Percentiles rank a stretch among this genome's conserved stretches.
phyloP scores from a whole-genome alignment of 2,113 vertebrate genomes.

The Bubo bubo region DNA sequence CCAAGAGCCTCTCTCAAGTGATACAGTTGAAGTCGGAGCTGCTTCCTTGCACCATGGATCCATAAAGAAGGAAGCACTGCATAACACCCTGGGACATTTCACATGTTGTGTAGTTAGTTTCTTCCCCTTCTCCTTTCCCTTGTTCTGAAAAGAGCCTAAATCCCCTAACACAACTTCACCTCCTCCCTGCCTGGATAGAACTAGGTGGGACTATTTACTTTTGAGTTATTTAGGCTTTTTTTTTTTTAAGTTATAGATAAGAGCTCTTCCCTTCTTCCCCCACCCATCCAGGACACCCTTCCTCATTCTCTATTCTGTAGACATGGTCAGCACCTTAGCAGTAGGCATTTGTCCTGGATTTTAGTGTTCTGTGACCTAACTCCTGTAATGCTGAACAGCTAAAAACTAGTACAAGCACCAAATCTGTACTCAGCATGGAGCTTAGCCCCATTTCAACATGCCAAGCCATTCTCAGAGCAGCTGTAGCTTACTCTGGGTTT shows the following conservation, averaged over 20 bases:
- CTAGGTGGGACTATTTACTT: not conserved
- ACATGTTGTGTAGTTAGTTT: not conserved
- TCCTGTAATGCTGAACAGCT: not conserved
- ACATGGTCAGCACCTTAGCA: not conserved
- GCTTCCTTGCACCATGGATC: not conserved
- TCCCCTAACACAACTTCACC: not conserved
- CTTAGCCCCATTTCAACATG: not conserved
- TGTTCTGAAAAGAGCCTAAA: not conserved
- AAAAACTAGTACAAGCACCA: not conserved
- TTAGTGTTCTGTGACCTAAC: not conserved
- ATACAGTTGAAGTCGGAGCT: not conserved
- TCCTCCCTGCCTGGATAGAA: not conserved
- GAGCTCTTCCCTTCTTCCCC: not conserved
- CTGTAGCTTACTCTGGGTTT: not conserved
- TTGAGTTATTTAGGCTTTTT: not conserved
- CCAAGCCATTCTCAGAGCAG: not conserved
- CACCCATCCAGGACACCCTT: not conserved
- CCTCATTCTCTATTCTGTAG: not conserved
- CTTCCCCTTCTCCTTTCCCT: not conserved
- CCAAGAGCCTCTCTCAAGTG: not conserved
- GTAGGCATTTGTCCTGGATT: not conserved
- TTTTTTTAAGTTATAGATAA: constrained; percentile 7
- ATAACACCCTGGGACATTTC: not conserved
- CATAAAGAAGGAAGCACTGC: not conserved
- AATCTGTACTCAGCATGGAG: not conserved